Percentiles rank a stretch among this genome's conserved stretches.
phyloP scores from a whole-genome alignment of 1,140 invertebrate genomes.

The Drosophila pseudoobscura region DNA sequence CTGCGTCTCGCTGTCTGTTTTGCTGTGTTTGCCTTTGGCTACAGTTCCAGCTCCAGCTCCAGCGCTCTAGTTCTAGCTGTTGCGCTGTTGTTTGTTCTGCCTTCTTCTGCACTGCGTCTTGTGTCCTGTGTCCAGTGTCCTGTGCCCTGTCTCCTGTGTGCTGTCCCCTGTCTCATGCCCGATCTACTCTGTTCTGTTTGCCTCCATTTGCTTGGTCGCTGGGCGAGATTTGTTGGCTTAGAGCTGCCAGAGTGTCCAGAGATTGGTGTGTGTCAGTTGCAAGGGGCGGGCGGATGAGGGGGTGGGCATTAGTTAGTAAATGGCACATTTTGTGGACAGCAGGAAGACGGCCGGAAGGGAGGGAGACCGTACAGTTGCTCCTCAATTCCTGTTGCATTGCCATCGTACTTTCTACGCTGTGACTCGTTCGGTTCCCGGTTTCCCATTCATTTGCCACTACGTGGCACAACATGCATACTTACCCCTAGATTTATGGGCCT shows the following conservation, averaged over 20 bases:
- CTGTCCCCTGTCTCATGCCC: too few relatives aligned
- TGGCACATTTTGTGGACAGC: conserved; percentile 17
- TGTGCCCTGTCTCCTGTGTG: not conserved
- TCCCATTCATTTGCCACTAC: conserved; percentile 36
- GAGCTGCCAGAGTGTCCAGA: conserved; percentile 9
- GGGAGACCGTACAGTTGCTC: not conserved
- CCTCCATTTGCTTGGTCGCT: conserved; percentile 23
- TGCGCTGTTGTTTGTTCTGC: conserved; percentile 42
- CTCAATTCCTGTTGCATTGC: conserved; percentile 41
- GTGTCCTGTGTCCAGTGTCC: conserved; percentile 14
- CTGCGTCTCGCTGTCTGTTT: not conserved
- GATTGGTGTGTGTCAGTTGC: conserved; percentile 7
- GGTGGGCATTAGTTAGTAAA: conserved; percentile 26
- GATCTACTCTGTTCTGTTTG: conserved; percentile 29
- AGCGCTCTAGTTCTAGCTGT: conserved; percentile 1
- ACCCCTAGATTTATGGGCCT: conserved; percentile 59
- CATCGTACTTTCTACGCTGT: conserved; percentile 22
- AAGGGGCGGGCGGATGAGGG: too few relatives aligned
- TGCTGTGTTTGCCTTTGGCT: conserved; percentile 1
- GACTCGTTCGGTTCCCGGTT: conserved; percentile 18
- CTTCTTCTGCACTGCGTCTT: conserved; percentile 31
- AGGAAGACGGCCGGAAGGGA: not conserved
- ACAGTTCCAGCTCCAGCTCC: too few relatives aligned
- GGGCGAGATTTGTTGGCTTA: conserved; percentile 48
- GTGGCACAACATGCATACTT: conserved; percentile 60